Evolutionary conservation across 2,113 vertebrate species (phyloP).

Genomic region (Eleginops maclovinus): DNA sequence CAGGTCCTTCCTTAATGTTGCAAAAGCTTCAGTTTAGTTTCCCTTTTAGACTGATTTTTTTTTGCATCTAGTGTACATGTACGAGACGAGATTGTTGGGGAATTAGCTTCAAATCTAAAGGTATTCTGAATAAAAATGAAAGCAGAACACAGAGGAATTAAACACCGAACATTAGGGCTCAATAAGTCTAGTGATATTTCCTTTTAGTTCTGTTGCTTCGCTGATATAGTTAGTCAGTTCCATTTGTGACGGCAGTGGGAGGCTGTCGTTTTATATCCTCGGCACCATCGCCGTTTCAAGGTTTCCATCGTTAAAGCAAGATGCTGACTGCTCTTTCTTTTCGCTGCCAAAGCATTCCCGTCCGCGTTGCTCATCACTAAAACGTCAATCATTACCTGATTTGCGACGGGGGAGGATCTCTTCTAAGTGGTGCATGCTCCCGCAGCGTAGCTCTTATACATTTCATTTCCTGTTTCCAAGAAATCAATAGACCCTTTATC

Average conservation of each 20-base stretch:
- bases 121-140: background rate
- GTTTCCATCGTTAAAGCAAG: constrained; percentile 52
- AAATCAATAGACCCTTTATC: constrained; percentile 54
- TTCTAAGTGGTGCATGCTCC: constrained; percentile 44
- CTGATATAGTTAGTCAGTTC: constrained; percentile 52
- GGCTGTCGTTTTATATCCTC: constrained; percentile 31
- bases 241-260: constrained; percentile 10
- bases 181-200: background rate
- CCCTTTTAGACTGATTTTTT: background rate
- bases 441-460: background rate
- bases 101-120: background rate
- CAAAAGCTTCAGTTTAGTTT: background rate
- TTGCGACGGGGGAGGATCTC: constrained; percentile 51
- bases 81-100: background rate
- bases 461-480: constrained; percentile 57
- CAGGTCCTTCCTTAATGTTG: background rate
- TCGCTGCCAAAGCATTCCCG: constrained; percentile 65
- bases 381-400: constrained; percentile 68
- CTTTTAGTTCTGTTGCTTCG: background rate
- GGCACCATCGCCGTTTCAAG: constrained; percentile 17
- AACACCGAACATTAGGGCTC: constrained; percentile 1
- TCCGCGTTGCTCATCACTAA: constrained; percentile 64
- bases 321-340: constrained; percentile 74
- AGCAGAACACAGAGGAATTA: background rate
- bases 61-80: background rate